Percentiles rank a stretch among this genome's conserved stretches.
Evolutionary conservation across 2,888 invertebrate species (phyloP).

Genomic region (Caenorhabditis drosophilae): DNA sequence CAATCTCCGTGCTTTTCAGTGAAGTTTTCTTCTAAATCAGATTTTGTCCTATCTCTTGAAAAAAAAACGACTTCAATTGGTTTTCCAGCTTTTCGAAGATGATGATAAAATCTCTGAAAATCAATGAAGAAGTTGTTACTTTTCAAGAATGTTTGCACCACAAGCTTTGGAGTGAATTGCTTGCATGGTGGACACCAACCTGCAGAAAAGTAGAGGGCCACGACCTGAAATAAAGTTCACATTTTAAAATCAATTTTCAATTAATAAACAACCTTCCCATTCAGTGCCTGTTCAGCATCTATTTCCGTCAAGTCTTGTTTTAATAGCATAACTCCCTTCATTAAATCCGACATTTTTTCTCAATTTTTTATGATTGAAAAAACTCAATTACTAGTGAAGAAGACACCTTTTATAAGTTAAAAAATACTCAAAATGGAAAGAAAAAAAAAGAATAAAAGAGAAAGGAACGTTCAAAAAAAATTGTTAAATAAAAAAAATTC

Average conservation of each 20-base stretch:
- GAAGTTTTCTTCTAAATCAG: conserved; percentile 64
- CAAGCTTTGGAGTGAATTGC: conserved; percentile 66
- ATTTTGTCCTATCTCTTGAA: conserved; percentile 61
- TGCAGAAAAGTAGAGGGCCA: conserved; percentile 73
- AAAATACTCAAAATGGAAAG: neutral
- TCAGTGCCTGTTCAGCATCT: conserved; percentile 61
- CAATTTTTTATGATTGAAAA: neutral
- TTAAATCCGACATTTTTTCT: conserved; percentile 48
- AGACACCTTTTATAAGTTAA: neutral
- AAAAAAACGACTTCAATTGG: conserved; percentile 65
- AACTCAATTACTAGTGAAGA: no score
- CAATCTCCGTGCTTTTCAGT: conserved; percentile 65
- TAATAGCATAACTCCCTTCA: conserved; percentile 56
- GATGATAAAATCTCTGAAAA: conserved; percentile 61
- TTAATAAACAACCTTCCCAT: conserved; percentile 58
- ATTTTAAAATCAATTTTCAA: neutral
- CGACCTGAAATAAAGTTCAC: conserved; percentile 54
- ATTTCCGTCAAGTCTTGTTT: conserved; percentile 52
- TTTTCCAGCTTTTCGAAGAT: conserved; percentile 55
- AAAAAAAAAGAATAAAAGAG: conserved; percentile 2
- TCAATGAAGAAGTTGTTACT: neutral
- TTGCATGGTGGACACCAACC: conserved; percentile 72
- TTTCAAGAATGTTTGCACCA: conserved; percentile 29
- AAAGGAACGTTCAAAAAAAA: neutral
- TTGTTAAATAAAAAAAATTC: no score